A percentile compares a stretch with the other conserved stretches of the same genome.
These are phyloP conservation scores for Cacoxenus indagator DNA, from an alignment of 2,888 invertebrate species.

Conservation along the genomic window DNA sequence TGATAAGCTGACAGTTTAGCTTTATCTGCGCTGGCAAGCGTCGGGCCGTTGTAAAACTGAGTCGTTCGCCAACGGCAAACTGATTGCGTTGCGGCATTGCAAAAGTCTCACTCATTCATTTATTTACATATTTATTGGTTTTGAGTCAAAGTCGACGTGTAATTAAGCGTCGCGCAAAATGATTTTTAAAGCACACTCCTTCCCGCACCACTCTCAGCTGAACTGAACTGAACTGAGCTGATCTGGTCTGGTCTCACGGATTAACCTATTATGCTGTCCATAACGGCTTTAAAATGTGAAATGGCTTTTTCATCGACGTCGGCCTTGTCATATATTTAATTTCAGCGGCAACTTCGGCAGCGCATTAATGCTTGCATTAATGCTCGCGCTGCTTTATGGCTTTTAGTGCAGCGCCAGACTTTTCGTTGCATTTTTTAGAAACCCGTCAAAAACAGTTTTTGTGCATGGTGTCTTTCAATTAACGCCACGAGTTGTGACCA, in stretches of 20 bases:
- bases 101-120: slow-evolving; percentile 14
- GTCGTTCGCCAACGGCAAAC: neutral
- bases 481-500: neutral
- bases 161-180: slow-evolving; percentile 12
- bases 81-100: neutral
- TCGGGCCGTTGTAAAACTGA: neutral
- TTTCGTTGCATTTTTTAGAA: too few species aligned
- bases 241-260: neutral
- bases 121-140: neutral
- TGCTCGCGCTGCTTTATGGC: too few species aligned
- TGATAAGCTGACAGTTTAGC: slow-evolving; percentile 19
- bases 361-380: too few species aligned
- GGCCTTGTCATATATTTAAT: neutral
- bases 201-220: too few species aligned
- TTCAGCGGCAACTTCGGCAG: too few species aligned
- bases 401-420: too few species aligned
- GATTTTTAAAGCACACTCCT: too few species aligned
- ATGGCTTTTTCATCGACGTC: neutral
- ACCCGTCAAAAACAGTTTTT: too few species aligned
- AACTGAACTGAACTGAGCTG: neutral
- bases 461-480: too few species aligned
- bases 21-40: neutral
- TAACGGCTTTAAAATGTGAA: slow-evolving; percentile 1
- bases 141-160: neutral
- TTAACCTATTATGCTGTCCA: slow-evolving; percentile 9